Percentiles rank a stretch among this genome's conserved stretches.
phyloP scores from a whole-genome alignment of 2,797 vertebrate species.

The Hydrophis major region DNA sequence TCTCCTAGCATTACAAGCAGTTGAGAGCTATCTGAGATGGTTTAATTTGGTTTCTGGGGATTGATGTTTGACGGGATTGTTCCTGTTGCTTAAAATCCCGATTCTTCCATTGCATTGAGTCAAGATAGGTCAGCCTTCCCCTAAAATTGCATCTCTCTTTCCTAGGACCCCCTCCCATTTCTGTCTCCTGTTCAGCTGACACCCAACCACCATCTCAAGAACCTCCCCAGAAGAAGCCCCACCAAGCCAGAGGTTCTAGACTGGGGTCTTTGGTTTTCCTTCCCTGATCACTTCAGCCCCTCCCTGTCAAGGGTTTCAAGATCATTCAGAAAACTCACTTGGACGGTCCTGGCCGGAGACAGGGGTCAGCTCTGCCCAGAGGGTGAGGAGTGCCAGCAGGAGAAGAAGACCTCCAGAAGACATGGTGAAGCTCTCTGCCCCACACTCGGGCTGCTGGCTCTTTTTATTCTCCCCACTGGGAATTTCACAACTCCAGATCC shows the following conservation, averaged over 20 bases:
- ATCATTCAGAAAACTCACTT: not conserved
- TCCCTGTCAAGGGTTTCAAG: no score
- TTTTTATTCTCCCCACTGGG: not conserved
- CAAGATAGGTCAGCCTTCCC: fast-evolving
- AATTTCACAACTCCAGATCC: not conserved
- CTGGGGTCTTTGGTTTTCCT: not conserved
- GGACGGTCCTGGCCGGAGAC: not conserved
- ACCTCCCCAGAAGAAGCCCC: not conserved
- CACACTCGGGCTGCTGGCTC: not conserved
- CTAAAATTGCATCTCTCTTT: not conserved
- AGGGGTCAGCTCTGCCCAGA: not conserved
- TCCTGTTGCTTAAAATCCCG: not conserved
- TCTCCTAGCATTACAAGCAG: not conserved
- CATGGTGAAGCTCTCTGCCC: not conserved
- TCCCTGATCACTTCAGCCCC: not conserved
- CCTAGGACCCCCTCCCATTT: not conserved
- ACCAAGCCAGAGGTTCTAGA: not conserved
- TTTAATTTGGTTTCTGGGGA: not conserved
- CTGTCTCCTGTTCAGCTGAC: not conserved
- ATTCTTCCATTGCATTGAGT: not conserved
- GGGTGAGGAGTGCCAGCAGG: not conserved
- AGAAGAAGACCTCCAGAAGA: not conserved
- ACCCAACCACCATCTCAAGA: not conserved
- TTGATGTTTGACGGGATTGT: not conserved
- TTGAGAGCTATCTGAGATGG: fast-evolving